Evolutionary conservation across 2,797 vertebrate genomes (phyloP), one percentile per base, ranked within the genome.

Genomic region (Danio choprae): DNA sequence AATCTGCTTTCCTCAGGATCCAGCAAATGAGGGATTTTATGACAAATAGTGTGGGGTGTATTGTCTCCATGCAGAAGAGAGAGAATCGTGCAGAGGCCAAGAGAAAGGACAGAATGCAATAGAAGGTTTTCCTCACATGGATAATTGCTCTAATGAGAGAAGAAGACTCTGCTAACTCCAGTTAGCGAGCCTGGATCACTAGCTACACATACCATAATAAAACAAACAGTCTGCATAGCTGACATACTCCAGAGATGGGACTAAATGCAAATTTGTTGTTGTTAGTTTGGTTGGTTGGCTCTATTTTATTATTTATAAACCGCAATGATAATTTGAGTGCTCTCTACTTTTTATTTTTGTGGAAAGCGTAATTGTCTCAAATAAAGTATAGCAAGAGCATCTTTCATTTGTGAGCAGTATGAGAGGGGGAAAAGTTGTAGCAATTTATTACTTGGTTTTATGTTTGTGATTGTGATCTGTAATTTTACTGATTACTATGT

Each of bases 1-100:
- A 97, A 98, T 98, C 97, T 97, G 94, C 95, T 96, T 96, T 97
- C 92, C 95, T 95, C 95, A 96, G 96, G 96, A 96, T 97, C 96
- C 94, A 95, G 96, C 96, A 98, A 98, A 99, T 98, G 97, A 98
- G 97, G 95, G 96, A 96, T 95, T 96, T 96, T 95, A 96, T 98
- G 97, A 99, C 96, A 98, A 97, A 99, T 98, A 97, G 95, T 95
- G 92, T 95, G 93, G 93, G 92, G 87, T 91, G 86, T 89, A 89
- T 89, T 92, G 51, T 53, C 94, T 81, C 94, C 96, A 96, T 97
- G 96, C 95, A 96, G 93, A 91, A 84, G 83, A 92, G 62, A 92
- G 93, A 93, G 41, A 74, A 91, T 91, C 92, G 92, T 95, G 94
- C 93, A 93, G 92, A 94, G 93, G 85, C 82, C 75, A 83, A 80